A percentile compares a stretch with the other conserved stretches of the same genome.
Conservation (phyloP, 92 coral and sea anemone genomes). For the Plumapathes pennacea region DNA sequence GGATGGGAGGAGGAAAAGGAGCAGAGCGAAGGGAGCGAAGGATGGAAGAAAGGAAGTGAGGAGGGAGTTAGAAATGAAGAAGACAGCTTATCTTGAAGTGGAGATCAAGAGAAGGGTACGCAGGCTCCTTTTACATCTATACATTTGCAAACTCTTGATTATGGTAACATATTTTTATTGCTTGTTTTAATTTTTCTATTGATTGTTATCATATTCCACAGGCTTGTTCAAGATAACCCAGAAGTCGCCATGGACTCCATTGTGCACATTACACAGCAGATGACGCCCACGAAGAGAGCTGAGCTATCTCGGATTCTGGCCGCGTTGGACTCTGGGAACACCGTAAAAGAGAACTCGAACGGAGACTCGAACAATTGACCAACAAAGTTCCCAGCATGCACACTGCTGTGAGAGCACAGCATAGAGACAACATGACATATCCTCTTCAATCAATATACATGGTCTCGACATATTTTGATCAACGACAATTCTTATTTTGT, state of each 20-base stretch:
- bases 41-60: too few species aligned
- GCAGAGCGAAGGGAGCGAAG: neutral
- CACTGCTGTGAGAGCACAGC: too few species aligned
- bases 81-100: too few species aligned
- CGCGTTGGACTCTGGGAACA: conserved; percentile 70
- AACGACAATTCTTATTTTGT: too few species aligned
- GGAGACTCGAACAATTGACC: conserved; percentile 51
- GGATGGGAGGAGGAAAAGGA: neutral
- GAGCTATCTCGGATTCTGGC: conserved; percentile 88
- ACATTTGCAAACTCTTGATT: too few species aligned
- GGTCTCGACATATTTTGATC: too few species aligned
- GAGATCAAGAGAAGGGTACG: too few species aligned
- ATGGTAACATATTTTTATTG: too few species aligned
- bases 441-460: too few species aligned
- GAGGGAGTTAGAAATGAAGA: too few species aligned
- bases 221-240: conserved; percentile 96
- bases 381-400: neutral
- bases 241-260: conserved; percentile 98
- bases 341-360: conserved; percentile 65
- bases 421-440: too few species aligned
- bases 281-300: conserved; percentile 80
- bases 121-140: too few species aligned
- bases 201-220: conserved; percentile 13
- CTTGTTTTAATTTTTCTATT: neutral
- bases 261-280: conserved; percentile 97